Percentiles rank a stretch among this genome's conserved stretches.
Evolutionary conservation across 2,888 invertebrate genomes (phyloP).

Genomic region (Dexiosoma caninum): DNA sequence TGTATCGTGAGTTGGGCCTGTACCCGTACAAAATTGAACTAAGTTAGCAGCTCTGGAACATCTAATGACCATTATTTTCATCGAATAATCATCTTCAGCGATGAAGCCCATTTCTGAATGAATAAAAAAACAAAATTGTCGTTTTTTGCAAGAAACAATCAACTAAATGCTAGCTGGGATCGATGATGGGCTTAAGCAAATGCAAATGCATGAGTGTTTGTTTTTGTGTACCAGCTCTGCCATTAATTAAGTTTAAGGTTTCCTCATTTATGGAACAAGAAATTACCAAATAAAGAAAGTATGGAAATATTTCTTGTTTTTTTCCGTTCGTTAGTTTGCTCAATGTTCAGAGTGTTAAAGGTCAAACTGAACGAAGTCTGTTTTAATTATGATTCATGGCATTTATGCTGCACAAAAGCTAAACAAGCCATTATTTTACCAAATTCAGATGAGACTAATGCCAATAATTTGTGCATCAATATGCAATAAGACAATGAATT

Average conservation of each 20-base stretch:
- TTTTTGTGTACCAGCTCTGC: conserved; percentile 21
- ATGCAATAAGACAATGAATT: neutral
- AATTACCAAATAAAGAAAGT: conserved; percentile 14
- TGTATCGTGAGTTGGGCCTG: too few relatives aligned
- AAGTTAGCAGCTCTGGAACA: too few relatives aligned
- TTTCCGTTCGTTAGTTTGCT: conserved; percentile 44
- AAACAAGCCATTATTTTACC: conserved; percentile 27
- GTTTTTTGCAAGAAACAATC: too few relatives aligned
- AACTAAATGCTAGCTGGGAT: too few relatives aligned
- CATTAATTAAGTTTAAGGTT: conserved; percentile 22
- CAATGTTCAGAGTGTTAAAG: conserved; percentile 52
- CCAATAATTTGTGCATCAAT: conserved; percentile 10
- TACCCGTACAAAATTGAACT: too few relatives aligned
- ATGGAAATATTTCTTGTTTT: neutral
- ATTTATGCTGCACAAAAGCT: conserved; percentile 28
- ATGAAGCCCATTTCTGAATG: too few relatives aligned
- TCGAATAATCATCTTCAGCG: too few relatives aligned
- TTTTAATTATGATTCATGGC: conserved; percentile 55
- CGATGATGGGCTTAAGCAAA: neutral
- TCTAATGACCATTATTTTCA: too few relatives aligned
- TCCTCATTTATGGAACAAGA: neutral
- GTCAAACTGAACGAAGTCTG: conserved; percentile 17
- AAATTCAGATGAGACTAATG: conserved; percentile 26
- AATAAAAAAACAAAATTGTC: too few relatives aligned
- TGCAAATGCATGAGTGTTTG: neutral